Percentiles rank a stretch among this genome's conserved stretches.
Conservation (phyloP, 1,140 invertebrate species). For the Chionoecetes opilio region DNA sequence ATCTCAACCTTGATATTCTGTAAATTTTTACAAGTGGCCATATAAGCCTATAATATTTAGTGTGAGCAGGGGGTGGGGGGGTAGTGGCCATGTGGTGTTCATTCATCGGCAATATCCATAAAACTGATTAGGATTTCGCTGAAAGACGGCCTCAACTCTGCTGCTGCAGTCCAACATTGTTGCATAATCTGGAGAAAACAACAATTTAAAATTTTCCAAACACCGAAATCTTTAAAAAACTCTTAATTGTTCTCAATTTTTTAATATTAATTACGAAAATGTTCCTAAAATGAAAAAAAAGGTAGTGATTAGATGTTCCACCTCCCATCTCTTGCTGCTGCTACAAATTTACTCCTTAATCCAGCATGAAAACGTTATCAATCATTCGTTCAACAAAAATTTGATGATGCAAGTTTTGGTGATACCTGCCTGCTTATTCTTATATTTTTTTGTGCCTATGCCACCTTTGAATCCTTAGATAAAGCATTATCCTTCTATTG, state of each 20-base stretch:
- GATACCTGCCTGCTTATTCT: no score
- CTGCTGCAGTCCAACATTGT: constrained; percentile 54
- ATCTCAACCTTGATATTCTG: neutral
- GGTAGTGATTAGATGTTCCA: no score
- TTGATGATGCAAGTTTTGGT: no score
- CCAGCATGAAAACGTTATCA: no score
- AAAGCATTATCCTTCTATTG: no score
- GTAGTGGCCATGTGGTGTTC: constrained; percentile 39
- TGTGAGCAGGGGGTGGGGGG: constrained; percentile 51
- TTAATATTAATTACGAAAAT: neutral
- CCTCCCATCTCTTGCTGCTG: no score
- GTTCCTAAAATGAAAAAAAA: neutral
- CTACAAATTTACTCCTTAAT: no score
- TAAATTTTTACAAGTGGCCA: neutral
- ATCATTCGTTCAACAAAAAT: no score
- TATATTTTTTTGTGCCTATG: no score
- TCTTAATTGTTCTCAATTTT: no score
- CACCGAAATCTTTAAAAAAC: neutral
- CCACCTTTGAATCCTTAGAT: no score
- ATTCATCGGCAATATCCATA: constrained; percentile 59
- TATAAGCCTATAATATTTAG: constrained; percentile 38
- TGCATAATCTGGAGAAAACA: constrained; percentile 57
- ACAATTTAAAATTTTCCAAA: neutral
- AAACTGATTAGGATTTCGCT: constrained; percentile 41
- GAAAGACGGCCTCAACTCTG: constrained; percentile 63